phyloP scores from a whole-genome alignment of 2,888 invertebrate genomes.

The Brachyptera risi region DNA sequence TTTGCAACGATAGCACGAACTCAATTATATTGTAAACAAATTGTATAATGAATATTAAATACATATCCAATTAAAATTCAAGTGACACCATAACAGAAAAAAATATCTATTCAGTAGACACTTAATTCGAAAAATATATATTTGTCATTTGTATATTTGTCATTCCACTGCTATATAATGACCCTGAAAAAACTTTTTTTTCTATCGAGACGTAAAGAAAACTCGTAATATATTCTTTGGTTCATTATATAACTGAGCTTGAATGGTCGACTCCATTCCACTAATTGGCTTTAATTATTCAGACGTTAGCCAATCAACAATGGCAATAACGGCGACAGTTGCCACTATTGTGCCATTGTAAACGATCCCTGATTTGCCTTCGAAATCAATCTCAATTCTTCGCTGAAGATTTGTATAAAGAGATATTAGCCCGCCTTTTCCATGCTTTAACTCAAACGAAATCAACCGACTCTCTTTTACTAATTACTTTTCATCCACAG shows the following conservation, averaged over 20 bases:
- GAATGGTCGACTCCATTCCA: background rate
- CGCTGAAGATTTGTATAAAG: background rate
- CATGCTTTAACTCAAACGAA: slow-evolving; percentile 22
- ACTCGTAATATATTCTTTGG: background rate
- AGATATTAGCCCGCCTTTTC: slow-evolving; percentile 24
- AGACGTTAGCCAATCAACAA: slow-evolving; percentile 16
- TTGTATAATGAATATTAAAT: too few species aligned
- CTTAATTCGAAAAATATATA: too few species aligned
- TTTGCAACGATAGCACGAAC: too few species aligned
- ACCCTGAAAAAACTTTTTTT: too few species aligned
- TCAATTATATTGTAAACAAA: too few species aligned
- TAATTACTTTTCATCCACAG: slow-evolving; percentile 12
- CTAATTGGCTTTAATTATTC: slow-evolving; percentile 18
- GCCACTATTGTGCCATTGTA: background rate
- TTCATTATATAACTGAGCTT: background rate
- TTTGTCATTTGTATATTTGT: too few species aligned
- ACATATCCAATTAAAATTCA: too few species aligned
- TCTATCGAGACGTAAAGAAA: too few species aligned
- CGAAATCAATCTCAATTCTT: slow-evolving; percentile 19
- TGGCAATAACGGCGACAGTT: background rate
- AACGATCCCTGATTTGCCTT: background rate
- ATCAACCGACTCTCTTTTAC: slow-evolving; percentile 11
- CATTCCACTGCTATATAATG: too few species aligned
- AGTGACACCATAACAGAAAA: too few species aligned
- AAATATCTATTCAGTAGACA: too few species aligned